phyloP scores from a whole-genome alignment of 1,140 invertebrate species.

The Bombus waltoni region DNA sequence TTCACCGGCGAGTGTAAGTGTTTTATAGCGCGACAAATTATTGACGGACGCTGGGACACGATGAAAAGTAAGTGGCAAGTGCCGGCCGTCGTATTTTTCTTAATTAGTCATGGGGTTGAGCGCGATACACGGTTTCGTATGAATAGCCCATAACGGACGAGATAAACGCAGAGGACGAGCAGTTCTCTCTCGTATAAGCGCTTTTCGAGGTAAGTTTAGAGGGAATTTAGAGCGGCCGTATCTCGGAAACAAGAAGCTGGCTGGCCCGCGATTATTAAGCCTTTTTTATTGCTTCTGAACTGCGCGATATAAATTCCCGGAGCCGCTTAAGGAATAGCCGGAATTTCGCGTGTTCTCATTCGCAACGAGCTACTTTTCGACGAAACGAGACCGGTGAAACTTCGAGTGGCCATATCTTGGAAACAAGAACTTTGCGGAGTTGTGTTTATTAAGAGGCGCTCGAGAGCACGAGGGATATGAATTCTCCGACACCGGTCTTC shows the following conservation, averaged over 20 bases:
- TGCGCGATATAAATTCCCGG: not conserved
- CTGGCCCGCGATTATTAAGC: not conserved
- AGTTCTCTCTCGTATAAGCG: not conserved
- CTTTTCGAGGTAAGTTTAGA: not conserved
- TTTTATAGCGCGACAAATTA: too few relatives aligned
- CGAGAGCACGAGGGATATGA: not conserved
- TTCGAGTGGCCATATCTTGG: conserved; percentile 1
- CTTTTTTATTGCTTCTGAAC: not conserved
- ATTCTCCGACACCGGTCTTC: not conserved
- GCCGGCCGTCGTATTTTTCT: too few relatives aligned
- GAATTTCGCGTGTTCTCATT: not conserved
- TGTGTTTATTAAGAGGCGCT: conserved; percentile 5
- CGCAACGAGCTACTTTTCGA: not conserved
- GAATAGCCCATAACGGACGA: not conserved
- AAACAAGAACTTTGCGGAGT: not conserved
- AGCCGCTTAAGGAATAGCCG: not conserved
- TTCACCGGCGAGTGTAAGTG: too few relatives aligned
- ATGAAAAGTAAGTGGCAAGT: too few relatives aligned
- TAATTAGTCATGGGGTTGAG: too few relatives aligned
- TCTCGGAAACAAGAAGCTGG: not conserved
- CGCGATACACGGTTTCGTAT: too few relatives aligned
- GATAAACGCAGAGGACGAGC: not conserved
- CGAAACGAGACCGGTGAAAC: not conserved
- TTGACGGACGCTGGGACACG: too few relatives aligned
- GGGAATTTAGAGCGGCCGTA: conserved; percentile 5